phyloP scores from a whole-genome alignment of 2,797 vertebrate species.

The Garrulus glandarius region DNA sequence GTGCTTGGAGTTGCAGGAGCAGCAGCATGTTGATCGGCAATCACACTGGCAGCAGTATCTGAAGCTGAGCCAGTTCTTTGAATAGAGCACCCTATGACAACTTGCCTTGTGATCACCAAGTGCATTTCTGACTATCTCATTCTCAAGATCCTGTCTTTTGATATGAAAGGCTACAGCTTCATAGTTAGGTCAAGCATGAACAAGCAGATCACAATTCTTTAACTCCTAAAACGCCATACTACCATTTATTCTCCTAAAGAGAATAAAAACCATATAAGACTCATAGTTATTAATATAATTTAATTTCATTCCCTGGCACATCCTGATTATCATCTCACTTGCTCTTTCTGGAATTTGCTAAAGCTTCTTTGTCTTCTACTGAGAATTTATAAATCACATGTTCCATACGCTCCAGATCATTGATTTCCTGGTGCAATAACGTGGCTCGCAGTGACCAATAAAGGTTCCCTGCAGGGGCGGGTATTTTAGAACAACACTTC shows the following conservation, averaged over 20 bases:
- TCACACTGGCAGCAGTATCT: not conserved
- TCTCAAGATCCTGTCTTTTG: not conserved
- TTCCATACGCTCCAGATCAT: not conserved
- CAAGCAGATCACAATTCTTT: not conserved
- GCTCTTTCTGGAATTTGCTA: not conserved
- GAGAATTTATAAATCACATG: not conserved
- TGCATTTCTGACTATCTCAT: not conserved
- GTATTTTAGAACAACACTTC: constrained; percentile 1
- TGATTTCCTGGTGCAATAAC: not conserved
- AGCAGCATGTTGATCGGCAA: not conserved
- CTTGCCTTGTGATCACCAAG: not conserved
- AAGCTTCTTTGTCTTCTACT: not conserved
- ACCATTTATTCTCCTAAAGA: not conserved
- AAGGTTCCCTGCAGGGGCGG: not conserved
- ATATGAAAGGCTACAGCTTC: not conserved
- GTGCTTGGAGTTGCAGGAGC: not conserved
- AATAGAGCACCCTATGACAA: not conserved
- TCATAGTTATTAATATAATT: not conserved
- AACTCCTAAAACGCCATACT: not conserved
- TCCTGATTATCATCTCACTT: not conserved
- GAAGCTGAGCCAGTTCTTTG: not conserved
- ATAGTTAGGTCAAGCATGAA: not conserved
- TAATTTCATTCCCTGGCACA: not conserved
- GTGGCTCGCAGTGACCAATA: not conserved
- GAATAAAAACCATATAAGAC: not conserved